Evolutionary conservation across 2,888 invertebrate genomes (phyloP), one percentile per base, ranked within the genome.

Genomic region (Operophtera brumata): DNA sequence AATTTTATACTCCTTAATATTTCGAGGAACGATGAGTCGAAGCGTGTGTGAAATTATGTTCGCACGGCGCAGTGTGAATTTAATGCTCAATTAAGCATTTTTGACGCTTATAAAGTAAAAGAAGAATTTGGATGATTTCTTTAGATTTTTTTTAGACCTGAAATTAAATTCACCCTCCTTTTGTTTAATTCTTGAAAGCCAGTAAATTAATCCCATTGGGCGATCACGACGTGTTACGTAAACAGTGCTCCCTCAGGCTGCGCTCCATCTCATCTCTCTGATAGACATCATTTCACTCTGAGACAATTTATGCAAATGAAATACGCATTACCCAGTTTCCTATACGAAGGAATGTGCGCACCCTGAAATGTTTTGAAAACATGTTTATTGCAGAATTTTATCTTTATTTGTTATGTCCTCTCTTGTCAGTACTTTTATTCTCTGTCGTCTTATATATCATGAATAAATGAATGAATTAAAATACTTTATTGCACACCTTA

Each of bases 1-100:
- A 87, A 88, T 89, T 88, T 89, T 85, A 88, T 86, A 82, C 81
- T 80, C 84, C 84, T 84, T 86, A 85, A 87, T 88, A 88, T 88
- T 88, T 87, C 78, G 82, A 73, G 74, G 75, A 83, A 82, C 83
- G 86, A 88, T 84, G 87, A 87, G 86, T 79, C 79, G 84, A 82
- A 81, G 82, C 81, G 81, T 83, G 82, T 84, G 84, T 80, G 80
- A 86, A 86, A 85, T 89, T 82, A 84, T 84, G 79, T 84, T 78
- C 77, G 67, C 73, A 72, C 72, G 71, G 67, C 66, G 71, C 62
- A 70, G 72, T 73, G 72, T 66, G 63, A 71, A 78, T 85, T 86
- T 85, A 86, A 77, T 77, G 71, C 78, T 73, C 70, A 67, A 64
- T 62, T 65, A 63, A 65, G 65, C 70, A 72, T 67, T 71, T 70